phyloP scores from a whole-genome alignment of 2,888 invertebrate genomes.

The Protodeltote pygarga region DNA sequence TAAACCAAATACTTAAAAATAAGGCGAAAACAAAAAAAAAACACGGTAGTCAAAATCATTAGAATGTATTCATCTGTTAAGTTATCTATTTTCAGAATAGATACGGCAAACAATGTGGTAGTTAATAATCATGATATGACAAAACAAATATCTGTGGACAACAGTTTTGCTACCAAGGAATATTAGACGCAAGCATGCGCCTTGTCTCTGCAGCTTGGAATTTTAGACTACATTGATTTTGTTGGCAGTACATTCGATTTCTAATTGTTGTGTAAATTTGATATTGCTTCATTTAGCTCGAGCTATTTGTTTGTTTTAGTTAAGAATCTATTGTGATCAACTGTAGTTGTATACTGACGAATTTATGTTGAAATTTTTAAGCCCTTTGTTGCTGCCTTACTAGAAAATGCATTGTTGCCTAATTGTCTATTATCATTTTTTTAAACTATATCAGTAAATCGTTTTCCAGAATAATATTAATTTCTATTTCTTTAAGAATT shows the following conservation, averaged over 20 bases:
- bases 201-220: conserved; percentile 19
- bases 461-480: no score
- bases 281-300: conserved; percentile 15
- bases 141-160: conserved; percentile 14
- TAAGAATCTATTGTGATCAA: no score
- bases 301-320: conserved; percentile 15
- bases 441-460: no score
- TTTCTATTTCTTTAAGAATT: no score
- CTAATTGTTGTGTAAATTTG: conserved; percentile 28
- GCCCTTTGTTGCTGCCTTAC: no score
- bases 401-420: no score
- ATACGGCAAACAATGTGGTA: conserved; percentile 22
- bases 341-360: no score
- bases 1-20: neutral
- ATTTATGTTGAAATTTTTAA: no score
- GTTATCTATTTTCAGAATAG: conserved; percentile 25
- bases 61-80: conserved; percentile 20
- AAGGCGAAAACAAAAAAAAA: neutral
- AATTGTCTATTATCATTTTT: no score
- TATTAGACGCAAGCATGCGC: conserved; percentile 8
- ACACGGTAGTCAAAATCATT: conserved; percentile 1
- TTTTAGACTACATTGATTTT: conserved; percentile 35
- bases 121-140: conserved; percentile 21
- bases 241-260: conserved; percentile 29
- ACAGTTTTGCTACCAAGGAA: conserved; percentile 20